A percentile compares a stretch with the other conserved stretches of the same genome.
These are phyloP conservation scores for Crocidura indochinensis DNA, from an alignment of 2,797 vertebrate genomes.

Conservation along the genomic window DNA sequence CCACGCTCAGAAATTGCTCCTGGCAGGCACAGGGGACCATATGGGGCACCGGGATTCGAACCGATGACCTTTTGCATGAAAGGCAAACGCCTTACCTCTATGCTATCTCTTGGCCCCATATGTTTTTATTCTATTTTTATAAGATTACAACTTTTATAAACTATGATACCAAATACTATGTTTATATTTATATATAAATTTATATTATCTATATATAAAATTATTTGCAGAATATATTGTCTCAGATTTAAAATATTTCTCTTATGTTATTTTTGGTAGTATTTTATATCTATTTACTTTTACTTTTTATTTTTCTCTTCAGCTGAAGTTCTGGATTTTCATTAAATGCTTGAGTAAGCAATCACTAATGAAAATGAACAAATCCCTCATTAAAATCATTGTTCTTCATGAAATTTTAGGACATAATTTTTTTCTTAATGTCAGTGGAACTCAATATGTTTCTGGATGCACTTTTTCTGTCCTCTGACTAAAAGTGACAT, in stretches of 20 bases:
- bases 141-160: constrained; percentile 1
- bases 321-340: constrained; percentile 54
- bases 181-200: too few species aligned
- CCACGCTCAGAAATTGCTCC: too few species aligned
- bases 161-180: background rate
- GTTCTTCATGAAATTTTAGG: constrained; percentile 58
- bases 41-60: too few species aligned
- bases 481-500: constrained; percentile 59
- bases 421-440: constrained; percentile 34
- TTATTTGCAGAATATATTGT: constrained; percentile 23
- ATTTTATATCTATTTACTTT: constrained; percentile 23
- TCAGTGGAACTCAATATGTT: constrained; percentile 55
- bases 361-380: constrained; percentile 74
- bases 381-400: constrained; percentile 69
- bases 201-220: background rate
- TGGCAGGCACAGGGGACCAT: too few species aligned
- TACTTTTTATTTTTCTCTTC: constrained; percentile 16
- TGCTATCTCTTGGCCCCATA: too few species aligned
- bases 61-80: too few species aligned
- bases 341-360: constrained; percentile 76
- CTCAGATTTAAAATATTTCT: constrained; percentile 27
- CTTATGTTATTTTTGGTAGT: constrained; percentile 2
- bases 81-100: too few species aligned
- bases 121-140: background rate
- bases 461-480: constrained; percentile 54